A percentile compares a stretch with the other conserved stretches of the same genome.
Conservation (phyloP, 92 coral and sea anemone species). For the Zoanthus solanderi region DNA sequence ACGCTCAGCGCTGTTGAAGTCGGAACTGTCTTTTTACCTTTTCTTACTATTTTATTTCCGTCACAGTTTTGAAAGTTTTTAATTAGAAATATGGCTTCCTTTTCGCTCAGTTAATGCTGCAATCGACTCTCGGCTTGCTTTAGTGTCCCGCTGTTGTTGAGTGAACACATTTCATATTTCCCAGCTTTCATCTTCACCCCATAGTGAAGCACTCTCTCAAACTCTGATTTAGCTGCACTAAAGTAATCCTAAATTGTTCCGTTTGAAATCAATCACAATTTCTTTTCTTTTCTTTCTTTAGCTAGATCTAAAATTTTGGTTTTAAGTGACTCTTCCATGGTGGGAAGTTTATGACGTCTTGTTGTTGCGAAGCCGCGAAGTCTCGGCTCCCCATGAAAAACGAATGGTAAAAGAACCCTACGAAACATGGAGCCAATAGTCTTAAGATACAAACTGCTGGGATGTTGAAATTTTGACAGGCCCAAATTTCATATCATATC, state of each 20-base stretch:
- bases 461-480: conserved; percentile 44
- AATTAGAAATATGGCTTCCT: conserved; percentile 28
- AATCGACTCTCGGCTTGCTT: not conserved
- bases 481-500: conserved; percentile 17
- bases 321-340: conserved; percentile 8
- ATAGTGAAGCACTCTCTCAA: too few species aligned
- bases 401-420: conserved; percentile 28
- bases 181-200: not conserved
- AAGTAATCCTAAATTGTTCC: not conserved
- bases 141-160: conserved; percentile 26
- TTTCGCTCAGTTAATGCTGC: conserved; percentile 12
- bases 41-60: conserved; percentile 30
- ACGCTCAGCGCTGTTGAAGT: not conserved
- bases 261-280: not conserved
- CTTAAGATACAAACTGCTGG: conserved; percentile 39
- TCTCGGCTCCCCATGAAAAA: conserved; percentile 51
- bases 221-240: not conserved
- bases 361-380: conserved; percentile 36
- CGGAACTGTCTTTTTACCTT: not conserved
- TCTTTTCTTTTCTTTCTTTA: not conserved
- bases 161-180: not conserved
- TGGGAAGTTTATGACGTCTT: conserved; percentile 36
- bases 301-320: not conserved
- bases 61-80: conserved; percentile 3
- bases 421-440: conserved; percentile 28